Base-by-base conservation (phyloP, 2,797 vertebrate species). In the Carapus acus region DNA sequence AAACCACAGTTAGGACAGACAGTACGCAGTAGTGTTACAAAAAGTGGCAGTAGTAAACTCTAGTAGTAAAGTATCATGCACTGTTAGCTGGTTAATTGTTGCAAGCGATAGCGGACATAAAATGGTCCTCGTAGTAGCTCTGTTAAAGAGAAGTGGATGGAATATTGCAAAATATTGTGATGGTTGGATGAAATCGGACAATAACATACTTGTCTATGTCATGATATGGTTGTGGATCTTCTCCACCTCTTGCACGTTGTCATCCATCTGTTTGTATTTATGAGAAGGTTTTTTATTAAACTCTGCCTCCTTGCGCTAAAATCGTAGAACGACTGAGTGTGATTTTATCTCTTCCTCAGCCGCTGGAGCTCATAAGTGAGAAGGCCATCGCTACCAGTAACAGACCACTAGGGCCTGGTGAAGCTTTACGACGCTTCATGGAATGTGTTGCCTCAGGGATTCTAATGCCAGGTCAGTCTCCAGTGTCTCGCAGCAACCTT, bases 361-460 rank as follows among this genome's bases (percentile, higher is more conserved):
- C 92, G 58, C 83, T 95, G 82, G 93, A 96, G 83, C 91, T 96
- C 73, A 90, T 96, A 79, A 94, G 93, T 84, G 93, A 96, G 87
- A 96, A 94, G 87, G 90, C 92, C 80, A 88, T 95, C 65, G 91
- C 91, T 81, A 95, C 94, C 70, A 92, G 92, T 79, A 92, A 89
- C 85, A 90, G 92, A 71, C 91, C 90, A 15, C 63, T 94, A 83
- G 92, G 93, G 1, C 91, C 92, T 21, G 92, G 91, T 20, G 93
- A 95, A 81, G 92, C 93, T 0, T 85, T 96, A 67, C 88, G 93
- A 46, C 88, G 94, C 65, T 90, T 94, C 73, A 87, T 94, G 88
- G 93, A 94, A 85, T 96, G 92, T 71, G 79, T 96, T 79, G 92
- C 93, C 52, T 94, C 92, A 60, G 93, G 94, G 80, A 92, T 95